phyloP scores from a whole-genome alignment of 1,140 invertebrate genomes.

The Tetragonula clypearis region DNA sequence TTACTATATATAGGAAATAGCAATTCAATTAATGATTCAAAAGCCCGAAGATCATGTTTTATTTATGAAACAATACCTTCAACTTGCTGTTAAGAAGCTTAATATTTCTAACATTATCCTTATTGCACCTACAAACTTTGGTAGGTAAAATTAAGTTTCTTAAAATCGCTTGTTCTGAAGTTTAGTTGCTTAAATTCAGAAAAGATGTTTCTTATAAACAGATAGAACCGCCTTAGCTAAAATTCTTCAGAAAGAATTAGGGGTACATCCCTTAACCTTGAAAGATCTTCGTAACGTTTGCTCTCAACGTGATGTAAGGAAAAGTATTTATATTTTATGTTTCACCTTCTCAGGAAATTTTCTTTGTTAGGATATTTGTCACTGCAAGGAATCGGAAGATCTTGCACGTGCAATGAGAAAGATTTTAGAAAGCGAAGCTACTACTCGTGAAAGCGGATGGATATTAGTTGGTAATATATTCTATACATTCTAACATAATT shows the following conservation, averaged over 20 bases:
- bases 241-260: conserved; percentile 70
- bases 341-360: background rate
- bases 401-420: conserved; percentile 60
- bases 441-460: conserved; percentile 69
- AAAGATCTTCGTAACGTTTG: conserved; percentile 54
- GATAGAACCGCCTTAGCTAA: conserved; percentile 69
- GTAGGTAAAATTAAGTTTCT: conserved; percentile 38
- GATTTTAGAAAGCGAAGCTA: conserved; percentile 53
- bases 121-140: conserved; percentile 75
- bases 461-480: conserved; percentile 69
- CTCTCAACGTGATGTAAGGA: background rate
- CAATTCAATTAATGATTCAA: conserved; percentile 79
- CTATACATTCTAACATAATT: background rate
- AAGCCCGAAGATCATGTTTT: conserved; percentile 81
- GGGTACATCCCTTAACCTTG: conserved; percentile 66
- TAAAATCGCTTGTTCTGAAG: background rate
- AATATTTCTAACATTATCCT: conserved; percentile 79
- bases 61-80: conserved; percentile 80
- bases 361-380: conserved; percentile 27
- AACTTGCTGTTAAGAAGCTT: conserved; percentile 74
- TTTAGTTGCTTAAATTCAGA: background rate
- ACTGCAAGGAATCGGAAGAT: conserved; percentile 47
- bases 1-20: conserved; percentile 75
- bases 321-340: background rate
- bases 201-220: conserved; percentile 14